Conservation (phyloP, 2,797 vertebrate species). For the Trachops cirrhosus region DNA sequence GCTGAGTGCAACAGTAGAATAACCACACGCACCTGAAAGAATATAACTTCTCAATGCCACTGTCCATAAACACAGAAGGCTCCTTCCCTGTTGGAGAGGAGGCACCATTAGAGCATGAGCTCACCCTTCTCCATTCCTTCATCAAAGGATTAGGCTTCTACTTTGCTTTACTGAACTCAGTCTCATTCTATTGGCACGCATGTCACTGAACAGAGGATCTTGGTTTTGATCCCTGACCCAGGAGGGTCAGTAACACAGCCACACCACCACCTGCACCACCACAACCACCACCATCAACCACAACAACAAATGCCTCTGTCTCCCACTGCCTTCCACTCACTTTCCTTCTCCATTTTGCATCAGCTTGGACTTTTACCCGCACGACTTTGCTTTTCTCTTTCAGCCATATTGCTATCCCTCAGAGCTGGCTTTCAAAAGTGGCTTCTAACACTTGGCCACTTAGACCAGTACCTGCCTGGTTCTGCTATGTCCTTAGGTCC, state of each 20-base stretch:
- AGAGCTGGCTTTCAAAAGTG: background rate
- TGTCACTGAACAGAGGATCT: background rate
- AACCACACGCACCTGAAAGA: background rate
- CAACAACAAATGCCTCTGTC: background rate
- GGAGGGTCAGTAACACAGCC: background rate
- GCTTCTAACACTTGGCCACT: background rate
- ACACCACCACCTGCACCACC: background rate
- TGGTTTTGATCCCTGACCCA: background rate
- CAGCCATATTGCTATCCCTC: background rate
- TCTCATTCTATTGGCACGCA: background rate
- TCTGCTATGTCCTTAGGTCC: background rate
- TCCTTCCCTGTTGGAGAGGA: background rate
- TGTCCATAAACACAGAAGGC: background rate
- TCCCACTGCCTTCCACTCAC: background rate
- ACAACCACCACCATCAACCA: no score
- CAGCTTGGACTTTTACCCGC: background rate
- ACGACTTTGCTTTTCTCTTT: background rate
- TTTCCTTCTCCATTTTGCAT: background rate
- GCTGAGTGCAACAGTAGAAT: background rate
- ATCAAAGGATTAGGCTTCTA: background rate
- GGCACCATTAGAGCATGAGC: background rate
- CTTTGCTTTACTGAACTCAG: background rate
- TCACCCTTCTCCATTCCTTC: background rate
- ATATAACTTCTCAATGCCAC: background rate
- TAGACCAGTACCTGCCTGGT: background rate